Evolutionary conservation across 2,888 invertebrate species (phyloP), one percentile per base, ranked within the genome.

Genomic region (Gymnoscelis rufifasciata): DNA sequence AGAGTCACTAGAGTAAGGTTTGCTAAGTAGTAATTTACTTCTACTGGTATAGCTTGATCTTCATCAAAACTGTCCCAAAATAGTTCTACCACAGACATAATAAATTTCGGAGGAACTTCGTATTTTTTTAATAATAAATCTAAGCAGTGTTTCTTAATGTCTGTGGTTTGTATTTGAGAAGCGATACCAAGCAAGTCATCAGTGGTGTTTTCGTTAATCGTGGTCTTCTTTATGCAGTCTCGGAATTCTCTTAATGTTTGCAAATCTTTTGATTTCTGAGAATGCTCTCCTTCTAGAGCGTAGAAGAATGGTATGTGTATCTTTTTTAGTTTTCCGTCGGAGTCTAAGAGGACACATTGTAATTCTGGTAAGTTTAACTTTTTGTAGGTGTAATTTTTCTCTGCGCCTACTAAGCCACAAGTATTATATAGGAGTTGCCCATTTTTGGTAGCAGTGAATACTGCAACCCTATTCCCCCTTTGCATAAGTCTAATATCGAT

Each of bases 401-500:
- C 84, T 14, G 93, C 89, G 1, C 96, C 96, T 72, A 97, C 90
- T 45, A 97, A 84, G 7, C 95, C 94, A 70, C 96, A 94, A 51
- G 93, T 93, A 37, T 93, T 93, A 69, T 95, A 95, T 2, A 97
- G 68, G 14, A 97, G 84, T 66, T 92, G 91, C 23, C 95, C 96
- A 70, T 92, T 91, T 77, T 95, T 97, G 35, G 94, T 93, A 0
- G 97, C 96, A 35, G 94, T 94, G 74, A 98, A 98, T 0, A 96
- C 95, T 8, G 96, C 95, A 5, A 98, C 94, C 78, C 96, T 93
- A 7, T 93, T 93, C 0, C 98, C 98, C 70, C 95, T 93, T 71
- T 97, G 96, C 66, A 96, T 91, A 2, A 95, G 90, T 93, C 98
- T 97, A 47, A 99, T 95, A 79, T 98, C 99, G 42, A 99, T 90